These are phyloP conservation scores for Lamellibrachia luymesi DNA, from an alignment of 1,140 invertebrate species.

Conservation along the genomic window DNA sequence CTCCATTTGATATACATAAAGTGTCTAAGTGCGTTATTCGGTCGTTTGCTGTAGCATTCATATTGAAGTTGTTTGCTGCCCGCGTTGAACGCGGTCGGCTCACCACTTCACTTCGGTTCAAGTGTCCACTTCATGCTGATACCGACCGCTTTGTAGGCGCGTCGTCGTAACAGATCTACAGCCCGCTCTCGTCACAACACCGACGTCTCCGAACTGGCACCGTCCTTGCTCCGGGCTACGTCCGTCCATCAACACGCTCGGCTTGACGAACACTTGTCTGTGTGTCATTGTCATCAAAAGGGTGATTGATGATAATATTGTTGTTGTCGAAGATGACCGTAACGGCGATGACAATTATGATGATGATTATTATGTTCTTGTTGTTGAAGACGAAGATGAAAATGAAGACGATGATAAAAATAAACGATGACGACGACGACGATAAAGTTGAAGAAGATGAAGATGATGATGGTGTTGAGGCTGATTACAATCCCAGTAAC, in stretches of 20 bases:
- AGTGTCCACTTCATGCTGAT: background rate
- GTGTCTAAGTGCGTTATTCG: background rate
- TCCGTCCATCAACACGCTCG: background rate
- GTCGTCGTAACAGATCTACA: background rate
- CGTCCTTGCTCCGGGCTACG: background rate
- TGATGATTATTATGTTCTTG: too few relatives aligned
- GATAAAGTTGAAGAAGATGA: background rate
- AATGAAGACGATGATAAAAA: background rate
- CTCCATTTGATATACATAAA: background rate
- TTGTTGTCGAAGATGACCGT: background rate
- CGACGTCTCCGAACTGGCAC: background rate
- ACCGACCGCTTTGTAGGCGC: background rate
- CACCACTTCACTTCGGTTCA: background rate
- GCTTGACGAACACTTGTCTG: background rate
- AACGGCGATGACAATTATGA: too few relatives aligned
- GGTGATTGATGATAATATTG: background rate
- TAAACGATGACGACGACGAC: background rate
- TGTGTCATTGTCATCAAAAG: background rate
- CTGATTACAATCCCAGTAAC: too few relatives aligned
- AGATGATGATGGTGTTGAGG: background rate
- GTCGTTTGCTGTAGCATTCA: background rate
- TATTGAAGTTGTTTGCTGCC: background rate
- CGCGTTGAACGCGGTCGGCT: background rate
- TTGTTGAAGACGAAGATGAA: background rate
- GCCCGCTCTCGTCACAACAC: background rate